Evolutionary conservation across 1,140 invertebrate species (phyloP).

Genomic region (Drosophila santomea): DNA sequence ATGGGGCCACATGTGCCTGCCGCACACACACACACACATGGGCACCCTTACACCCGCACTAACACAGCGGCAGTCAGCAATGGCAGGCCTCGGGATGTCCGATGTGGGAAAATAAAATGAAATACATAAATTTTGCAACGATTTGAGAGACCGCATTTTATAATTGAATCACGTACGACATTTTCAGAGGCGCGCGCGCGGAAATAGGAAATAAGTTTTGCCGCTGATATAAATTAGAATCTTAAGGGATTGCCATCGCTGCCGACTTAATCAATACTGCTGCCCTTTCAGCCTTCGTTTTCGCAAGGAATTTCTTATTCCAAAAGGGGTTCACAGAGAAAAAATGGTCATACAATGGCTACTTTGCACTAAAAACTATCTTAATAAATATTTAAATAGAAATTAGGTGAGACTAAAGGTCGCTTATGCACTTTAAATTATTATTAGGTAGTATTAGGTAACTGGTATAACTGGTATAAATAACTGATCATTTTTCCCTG

Average conservation of each 20-base stretch:
- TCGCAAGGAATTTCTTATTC: background rate
- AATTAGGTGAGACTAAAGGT: too few species aligned
- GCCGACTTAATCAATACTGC: conserved; percentile 69
- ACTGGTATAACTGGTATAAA: too few species aligned
- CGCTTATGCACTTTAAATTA: too few species aligned
- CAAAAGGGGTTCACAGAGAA: conserved; percentile 8
- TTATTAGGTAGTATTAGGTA: too few species aligned
- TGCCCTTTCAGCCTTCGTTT: background rate
- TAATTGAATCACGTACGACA: conserved; percentile 84
- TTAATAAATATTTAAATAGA: too few species aligned
- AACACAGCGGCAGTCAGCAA: conserved; percentile 23
- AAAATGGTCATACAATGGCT: background rate
- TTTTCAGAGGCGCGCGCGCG: conserved; percentile 57
- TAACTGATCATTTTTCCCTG: background rate
- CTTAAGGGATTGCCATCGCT: conserved; percentile 71
- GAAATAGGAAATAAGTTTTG: conserved; percentile 82
- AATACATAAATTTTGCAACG: conserved; percentile 84
- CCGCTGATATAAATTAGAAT: conserved; percentile 83
- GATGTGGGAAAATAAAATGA: conserved; percentile 78
- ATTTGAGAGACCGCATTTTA: conserved; percentile 84
- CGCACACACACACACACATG: conserved; percentile 14
- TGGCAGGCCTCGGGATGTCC: conserved; percentile 39
- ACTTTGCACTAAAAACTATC: too few species aligned
- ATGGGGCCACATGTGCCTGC: conserved; percentile 68
- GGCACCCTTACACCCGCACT: conserved; percentile 21